phyloP scores from a whole-genome alignment of 2,113 vertebrate genomes.

The Rousettus leschenaultii region DNA sequence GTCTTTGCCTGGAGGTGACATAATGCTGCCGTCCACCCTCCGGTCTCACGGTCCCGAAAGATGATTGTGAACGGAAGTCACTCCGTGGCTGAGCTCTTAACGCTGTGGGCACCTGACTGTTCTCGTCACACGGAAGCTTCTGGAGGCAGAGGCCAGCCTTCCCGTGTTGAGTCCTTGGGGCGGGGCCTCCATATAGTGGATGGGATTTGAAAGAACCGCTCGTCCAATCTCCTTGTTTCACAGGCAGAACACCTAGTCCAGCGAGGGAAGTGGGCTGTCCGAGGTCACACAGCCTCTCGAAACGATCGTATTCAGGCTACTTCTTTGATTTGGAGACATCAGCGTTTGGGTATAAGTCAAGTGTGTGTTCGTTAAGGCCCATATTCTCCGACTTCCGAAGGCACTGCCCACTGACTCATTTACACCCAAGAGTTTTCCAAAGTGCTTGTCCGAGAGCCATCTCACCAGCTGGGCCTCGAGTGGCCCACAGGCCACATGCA shows the following conservation, averaged over 20 bases:
- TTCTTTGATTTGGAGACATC: background rate
- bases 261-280: background rate
- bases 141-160: slow-evolving; percentile 19
- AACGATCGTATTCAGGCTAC: background rate
- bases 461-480: background rate
- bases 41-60: background rate
- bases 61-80: background rate
- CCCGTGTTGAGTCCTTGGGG: background rate
- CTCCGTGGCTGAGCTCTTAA: background rate
- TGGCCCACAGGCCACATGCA: background rate
- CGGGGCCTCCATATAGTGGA: background rate
- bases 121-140: slow-evolving; percentile 11
- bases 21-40: background rate
- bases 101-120: background rate
- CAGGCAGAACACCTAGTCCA: background rate
- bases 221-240: background rate
- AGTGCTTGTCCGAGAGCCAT: background rate
- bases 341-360: background rate
- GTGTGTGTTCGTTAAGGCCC: background rate
- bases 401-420: background rate
- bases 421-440: background rate
- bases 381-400: background rate
- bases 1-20: slow-evolving; percentile 15
- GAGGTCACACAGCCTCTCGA: background rate
- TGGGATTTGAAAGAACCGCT: background rate